phyloP scores from a whole-genome alignment of 2,797 vertebrate genomes.

The Lutjanus argentimaculatus region DNA sequence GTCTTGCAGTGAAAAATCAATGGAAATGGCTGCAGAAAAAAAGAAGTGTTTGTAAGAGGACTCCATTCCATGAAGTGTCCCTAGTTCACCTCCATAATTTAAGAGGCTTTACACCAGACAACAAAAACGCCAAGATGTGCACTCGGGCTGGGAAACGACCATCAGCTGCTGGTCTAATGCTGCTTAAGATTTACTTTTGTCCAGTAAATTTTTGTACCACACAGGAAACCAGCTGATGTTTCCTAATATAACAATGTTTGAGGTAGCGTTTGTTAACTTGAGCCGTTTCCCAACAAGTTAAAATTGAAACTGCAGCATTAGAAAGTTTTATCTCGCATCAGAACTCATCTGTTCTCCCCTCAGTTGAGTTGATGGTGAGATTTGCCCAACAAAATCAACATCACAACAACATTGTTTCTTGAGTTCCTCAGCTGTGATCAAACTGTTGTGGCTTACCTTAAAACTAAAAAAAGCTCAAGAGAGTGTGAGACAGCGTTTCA shows the following conservation, averaged over 20 bases:
- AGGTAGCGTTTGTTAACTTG: conserved; percentile 1
- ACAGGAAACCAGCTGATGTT: neutral
- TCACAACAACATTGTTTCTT: neutral
- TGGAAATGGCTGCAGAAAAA: conserved; percentile 3
- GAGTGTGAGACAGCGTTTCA: conserved; percentile 15
- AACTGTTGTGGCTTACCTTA: conserved; percentile 5
- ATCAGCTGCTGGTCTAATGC: neutral
- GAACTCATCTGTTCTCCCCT: neutral
- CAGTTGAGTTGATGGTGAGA: neutral
- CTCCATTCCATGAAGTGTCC: neutral
- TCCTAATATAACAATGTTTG: neutral
- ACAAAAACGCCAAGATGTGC: neutral
- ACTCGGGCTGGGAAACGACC: neutral
- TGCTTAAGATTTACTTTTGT: conserved; percentile 15
- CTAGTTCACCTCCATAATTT: neutral
- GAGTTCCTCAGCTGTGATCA: conserved; percentile 11
- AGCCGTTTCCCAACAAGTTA: neutral
- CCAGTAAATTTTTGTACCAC: neutral
- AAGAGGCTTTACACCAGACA: neutral
- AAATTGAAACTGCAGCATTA: neutral
- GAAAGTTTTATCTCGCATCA: neutral
- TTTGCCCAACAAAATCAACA: neutral
- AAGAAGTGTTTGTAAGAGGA: neutral
- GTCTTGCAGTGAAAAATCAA: conserved; percentile 13
- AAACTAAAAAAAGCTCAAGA: conserved; percentile 39